Base-by-base conservation (phyloP, 2,797 vertebrate species). In the Hyperoplus lanceolatus region DNA sequence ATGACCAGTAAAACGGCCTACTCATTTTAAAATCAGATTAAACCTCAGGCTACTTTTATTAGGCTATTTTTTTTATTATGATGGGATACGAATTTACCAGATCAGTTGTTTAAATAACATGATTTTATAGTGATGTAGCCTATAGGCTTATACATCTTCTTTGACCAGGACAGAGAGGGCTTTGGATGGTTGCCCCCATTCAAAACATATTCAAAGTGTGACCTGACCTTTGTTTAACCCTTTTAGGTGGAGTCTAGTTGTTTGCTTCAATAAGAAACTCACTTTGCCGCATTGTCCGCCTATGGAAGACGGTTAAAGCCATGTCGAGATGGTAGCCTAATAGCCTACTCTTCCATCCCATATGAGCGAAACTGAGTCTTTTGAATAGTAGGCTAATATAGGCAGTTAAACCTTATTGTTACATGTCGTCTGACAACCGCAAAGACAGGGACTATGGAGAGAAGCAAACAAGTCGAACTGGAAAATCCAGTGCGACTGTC, bases 401-500 rank as follows among this genome's bases (percentile, higher is more conserved):
- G 29, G 14, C 10, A 13, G 3, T 8, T 36, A 1, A 46, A 21
- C 11, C 15, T n/a, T 9, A 9, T n/a, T 42, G 8, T 41, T 7
- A 21, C 0, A 53, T n/a, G 0, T 43, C 65, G 1, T 56, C 9
- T 13, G 50, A 53, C 39, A 15, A 38, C 11, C 16, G 68, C 13
- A 73, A 36, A 62, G 16, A 39, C 51, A 42, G 12, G 64, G 79
- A 75, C 77, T 63, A 46, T 13, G 60, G 49, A 42, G 14, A 63
- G 36, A 64, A 43, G 12, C 65, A 85, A 89, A 89, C 90, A 10
- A 74, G 91, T 82, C 54, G 16, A 91, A 92, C 93, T 68, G 84
- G 93, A 86, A 90, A 77, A 81, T 80, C 92, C 70, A 45, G 86
- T 76, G 63, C 42, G 61, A 1, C 42, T 56, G 51, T 49, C 50